These are phyloP conservation scores for Phyllotis vaccarum DNA, from an alignment of 2,797 vertebrate species.

Conservation along the genomic window DNA sequence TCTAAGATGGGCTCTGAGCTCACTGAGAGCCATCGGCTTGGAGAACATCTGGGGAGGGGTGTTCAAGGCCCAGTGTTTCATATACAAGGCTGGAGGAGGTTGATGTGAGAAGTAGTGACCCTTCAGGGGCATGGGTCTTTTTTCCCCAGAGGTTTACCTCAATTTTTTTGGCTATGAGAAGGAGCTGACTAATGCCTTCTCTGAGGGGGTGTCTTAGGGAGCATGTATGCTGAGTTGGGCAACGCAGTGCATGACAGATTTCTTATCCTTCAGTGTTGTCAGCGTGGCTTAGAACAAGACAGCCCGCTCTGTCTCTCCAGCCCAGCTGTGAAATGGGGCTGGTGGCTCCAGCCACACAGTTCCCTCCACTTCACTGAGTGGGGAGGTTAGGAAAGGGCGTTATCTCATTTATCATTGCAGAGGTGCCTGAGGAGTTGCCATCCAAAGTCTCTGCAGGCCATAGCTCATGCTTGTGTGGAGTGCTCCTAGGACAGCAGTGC, in stretches of 20 bases:
- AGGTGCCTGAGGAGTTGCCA: not conserved
- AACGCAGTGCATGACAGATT: fast-evolving
- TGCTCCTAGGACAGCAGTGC: not conserved
- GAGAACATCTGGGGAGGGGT: not conserved
- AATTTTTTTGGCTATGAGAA: not conserved
- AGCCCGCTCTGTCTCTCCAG: not conserved
- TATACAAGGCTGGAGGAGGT: not conserved
- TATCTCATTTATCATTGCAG: not conserved
- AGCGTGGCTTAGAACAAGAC: not conserved
- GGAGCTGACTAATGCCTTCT: not conserved
- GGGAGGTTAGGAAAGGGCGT: not conserved
- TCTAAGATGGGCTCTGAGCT: not conserved
- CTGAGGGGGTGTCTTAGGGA: not conserved
- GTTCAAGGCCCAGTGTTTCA: not conserved
- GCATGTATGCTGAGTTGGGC: fast-evolving
- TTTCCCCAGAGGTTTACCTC: not conserved
- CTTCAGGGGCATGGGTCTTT: not conserved
- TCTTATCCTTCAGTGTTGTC: not conserved
- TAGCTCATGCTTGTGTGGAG: not conserved
- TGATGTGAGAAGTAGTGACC: not conserved
- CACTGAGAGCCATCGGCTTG: not conserved
- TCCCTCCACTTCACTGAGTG: not conserved
- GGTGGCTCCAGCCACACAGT: not conserved
- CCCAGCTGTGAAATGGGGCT: not conserved
- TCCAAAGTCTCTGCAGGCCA: not conserved